phyloP scores from a whole-genome alignment of 2,113 vertebrate species.

The Psettodes erumei region DNA sequence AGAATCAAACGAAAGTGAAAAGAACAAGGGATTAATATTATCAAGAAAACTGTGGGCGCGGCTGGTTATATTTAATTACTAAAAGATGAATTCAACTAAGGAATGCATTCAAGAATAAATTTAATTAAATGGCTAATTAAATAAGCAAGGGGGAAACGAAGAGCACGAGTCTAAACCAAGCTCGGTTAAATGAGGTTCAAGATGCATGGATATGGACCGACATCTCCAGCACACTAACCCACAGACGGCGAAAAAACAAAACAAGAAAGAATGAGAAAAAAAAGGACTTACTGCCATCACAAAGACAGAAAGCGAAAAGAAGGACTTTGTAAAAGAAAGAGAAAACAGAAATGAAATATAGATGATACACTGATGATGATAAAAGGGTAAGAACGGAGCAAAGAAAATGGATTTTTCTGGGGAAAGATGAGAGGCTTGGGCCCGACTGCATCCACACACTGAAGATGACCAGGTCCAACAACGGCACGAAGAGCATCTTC shows the following conservation, averaged over 20 bases:
- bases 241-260: neutral
- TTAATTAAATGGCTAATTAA: neutral
- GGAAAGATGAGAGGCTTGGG: neutral
- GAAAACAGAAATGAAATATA: neutral
- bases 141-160: neutral
- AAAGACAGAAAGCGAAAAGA: neutral
- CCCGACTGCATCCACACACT: constrained; percentile 10
- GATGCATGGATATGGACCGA: neutral
- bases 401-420: neutral
- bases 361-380: neutral
- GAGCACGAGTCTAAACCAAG: neutral
- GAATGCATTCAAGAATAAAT: neutral
- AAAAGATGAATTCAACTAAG: neutral
- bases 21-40: neutral
- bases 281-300: neutral
- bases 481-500: constrained; percentile 33
- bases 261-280: neutral
- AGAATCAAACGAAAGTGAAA: neutral
- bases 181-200: neutral
- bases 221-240: neutral
- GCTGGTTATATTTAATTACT: too few relatives aligned
- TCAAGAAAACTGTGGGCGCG: neutral
- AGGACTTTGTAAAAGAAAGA: neutral
- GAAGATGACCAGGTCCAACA: neutral
- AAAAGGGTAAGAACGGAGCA: neutral